Percentiles rank a stretch among this genome's conserved stretches.
These are phyloP conservation scores for Slavum lentiscoides DNA, from an alignment of 2,888 invertebrate genomes.

Conservation along the genomic window DNA sequence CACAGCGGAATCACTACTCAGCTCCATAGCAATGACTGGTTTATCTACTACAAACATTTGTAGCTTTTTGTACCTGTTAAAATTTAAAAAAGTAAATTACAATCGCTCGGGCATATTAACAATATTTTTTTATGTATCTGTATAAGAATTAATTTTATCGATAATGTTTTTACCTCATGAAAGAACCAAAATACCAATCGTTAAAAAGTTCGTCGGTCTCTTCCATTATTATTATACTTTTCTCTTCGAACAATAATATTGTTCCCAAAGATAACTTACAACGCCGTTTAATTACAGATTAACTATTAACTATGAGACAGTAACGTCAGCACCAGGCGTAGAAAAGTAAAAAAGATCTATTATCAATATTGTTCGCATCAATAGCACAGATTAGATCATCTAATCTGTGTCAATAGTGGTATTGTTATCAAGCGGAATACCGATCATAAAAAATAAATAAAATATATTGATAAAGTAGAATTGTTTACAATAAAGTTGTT, in stretches of 20 bases:
- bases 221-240: conserved; percentile 16
- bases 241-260: not conserved
- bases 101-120: not conserved
- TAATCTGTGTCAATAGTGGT: not conserved
- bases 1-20: conserved; percentile 16
- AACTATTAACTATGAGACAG: too few relatives aligned
- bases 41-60: conserved; percentile 46
- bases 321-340: too few relatives aligned
- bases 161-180: conserved; percentile 1
- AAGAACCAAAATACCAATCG: conserved; percentile 40
- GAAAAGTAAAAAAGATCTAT: too few relatives aligned
- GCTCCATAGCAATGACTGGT: conserved; percentile 22
- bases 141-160: not conserved
- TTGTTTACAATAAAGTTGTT: too few relatives aligned
- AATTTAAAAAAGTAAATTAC: not conserved
- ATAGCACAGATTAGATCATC: not conserved
- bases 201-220: not conserved
- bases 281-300: not conserved
- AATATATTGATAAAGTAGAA: too few relatives aligned
- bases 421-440: too few relatives aligned
- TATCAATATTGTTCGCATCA: not conserved
- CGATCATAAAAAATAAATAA: too few relatives aligned
- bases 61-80: conserved; percentile 35
- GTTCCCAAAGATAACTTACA: not conserved
- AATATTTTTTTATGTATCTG: not conserved